phyloP scores from a whole-genome alignment of 2,888 invertebrate species.

The Netelia fuscicornis region DNA sequence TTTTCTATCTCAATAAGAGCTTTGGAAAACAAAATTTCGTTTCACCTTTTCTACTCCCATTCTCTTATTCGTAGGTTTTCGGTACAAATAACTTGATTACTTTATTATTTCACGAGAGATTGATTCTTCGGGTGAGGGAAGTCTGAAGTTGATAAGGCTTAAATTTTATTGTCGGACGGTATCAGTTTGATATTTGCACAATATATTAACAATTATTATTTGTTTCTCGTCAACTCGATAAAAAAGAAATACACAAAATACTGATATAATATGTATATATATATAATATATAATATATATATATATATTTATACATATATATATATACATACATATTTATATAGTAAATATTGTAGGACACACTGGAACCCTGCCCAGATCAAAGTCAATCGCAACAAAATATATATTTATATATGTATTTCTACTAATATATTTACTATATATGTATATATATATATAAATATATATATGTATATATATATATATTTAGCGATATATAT shows the following conservation, averaged over 20 bases:
- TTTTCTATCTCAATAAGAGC: too few species aligned
- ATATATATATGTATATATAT: conserved; percentile 44
- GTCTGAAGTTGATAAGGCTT: conserved; percentile 75
- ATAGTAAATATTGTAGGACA: conserved; percentile 67
- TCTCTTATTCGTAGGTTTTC: background rate
- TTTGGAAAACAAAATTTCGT: background rate
- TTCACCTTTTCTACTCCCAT: background rate
- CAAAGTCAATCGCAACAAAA: conserved; percentile 81
- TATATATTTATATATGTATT: conserved; percentile 65
- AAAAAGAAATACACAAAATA: conserved; percentile 80
- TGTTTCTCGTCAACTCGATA: conserved; percentile 77
- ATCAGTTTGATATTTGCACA: conserved; percentile 83
- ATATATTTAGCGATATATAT: conserved; percentile 61
- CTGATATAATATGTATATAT: conserved; percentile 78
- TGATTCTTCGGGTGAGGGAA: conserved; percentile 37
- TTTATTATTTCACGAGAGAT: background rate
- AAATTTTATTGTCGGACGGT: conserved; percentile 84
- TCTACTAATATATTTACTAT: conserved; percentile 47
- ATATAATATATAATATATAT: conserved; percentile 75
- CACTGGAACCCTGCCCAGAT: conserved; percentile 81
- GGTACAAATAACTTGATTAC: background rate
- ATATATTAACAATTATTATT: conserved; percentile 83
- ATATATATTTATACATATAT: conserved; percentile 54
- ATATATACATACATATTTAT: conserved; percentile 75
- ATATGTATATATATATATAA: conserved; percentile 55